Base-by-base conservation (phyloP, 2,113 vertebrate species). In the Phrynosoma platyrhinos region DNA sequence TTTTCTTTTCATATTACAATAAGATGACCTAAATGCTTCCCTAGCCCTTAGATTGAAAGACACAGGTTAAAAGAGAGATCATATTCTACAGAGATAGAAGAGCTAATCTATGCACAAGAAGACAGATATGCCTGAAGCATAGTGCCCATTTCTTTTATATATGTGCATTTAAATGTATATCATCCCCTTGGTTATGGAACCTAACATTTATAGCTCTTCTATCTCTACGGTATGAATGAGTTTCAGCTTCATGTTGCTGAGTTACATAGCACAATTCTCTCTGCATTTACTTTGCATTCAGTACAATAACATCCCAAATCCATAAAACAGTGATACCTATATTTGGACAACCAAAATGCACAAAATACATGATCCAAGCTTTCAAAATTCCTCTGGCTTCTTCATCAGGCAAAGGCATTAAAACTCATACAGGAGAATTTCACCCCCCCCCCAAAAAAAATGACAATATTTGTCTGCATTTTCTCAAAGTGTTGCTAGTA, bases 1-100 rank as follows among this genome's bases (percentile, higher is more conserved):
- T 84, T 92, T 88, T 84, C 88, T 92, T 94, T 94, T 93, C 52
- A 93, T 91, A 68, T 79, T 42, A 90, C 86, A 91, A 3, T 84
- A 88, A 92, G 0, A 0, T 91, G 92, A 87, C 87, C 90, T n/a
- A 91, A 55, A 30, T 87, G 77, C 23, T 91, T 88, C 88, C 79
- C 78, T 85, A 91, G 47, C 76, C 16, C 0, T 79, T 58, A 86
- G 90, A 71, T 79, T 27, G 85, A 88, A 71, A 80, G 86, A 79
- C 0, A 27, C 92, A 88, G 92, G 68, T 52, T 42, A 40, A 79
- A 90, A 79, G 92, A 84, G 75, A 94, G 82, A 87, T 27, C 1
- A 90, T 82, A 79, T 90, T 89, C 75, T 52, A 85, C 89, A 91
- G 93, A 94, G 30, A 87, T 77, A 84, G 62, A 89, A 87, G 88